Evolutionary conservation across 2,888 invertebrate species (phyloP), one percentile per base, ranked within the genome.

Genomic region (Lampropteryx suffumata): DNA sequence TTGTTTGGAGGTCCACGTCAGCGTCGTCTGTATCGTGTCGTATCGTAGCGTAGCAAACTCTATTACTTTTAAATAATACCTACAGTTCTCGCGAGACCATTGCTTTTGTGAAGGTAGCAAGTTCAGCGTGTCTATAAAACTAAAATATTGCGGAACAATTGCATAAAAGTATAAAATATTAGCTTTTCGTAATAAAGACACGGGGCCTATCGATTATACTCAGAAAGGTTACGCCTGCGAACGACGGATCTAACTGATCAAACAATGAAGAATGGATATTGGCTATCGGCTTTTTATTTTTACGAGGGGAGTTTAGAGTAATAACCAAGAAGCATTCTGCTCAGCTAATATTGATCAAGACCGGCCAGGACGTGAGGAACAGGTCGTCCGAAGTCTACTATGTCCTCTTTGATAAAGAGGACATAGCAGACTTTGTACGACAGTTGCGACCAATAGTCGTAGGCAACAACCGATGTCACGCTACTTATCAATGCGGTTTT

Each of bases 331-430:
- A 54, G 59, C 52, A 62, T 63, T 57, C 47, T 53, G 41, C 55
- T 50, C 49, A 36, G 57, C 65, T 61, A 76, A 70, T 73, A 70
- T 77, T 76, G 68, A 67, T 67, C 56, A 58, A 71, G 63, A 61
- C 61, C 55, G 62, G 59, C 52, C 63, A 65, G 59, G 59, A 52
- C 57, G 59, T 55, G 67, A 71, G 55, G 64, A 62, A 69, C 3
- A 7, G 24, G 24, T 63, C 62, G 58, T 61, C n/a, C 28, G 57
- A 55, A 50, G 54, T 62, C 64, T 62, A 4, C 4, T 2, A 4
- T 17, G 17, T 17, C 17, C 4, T 17, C 17, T 3, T 17, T 17
- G n/a, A n/a, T n/a, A 17, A 17, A 3, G 17, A 17, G 4, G 17
- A 17, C 17, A 17, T 4, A 2, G 4, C 17, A 62, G 64, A 62